phyloP scores from a whole-genome alignment of 1,140 invertebrate species.

The Harpegnathos saltator region DNA sequence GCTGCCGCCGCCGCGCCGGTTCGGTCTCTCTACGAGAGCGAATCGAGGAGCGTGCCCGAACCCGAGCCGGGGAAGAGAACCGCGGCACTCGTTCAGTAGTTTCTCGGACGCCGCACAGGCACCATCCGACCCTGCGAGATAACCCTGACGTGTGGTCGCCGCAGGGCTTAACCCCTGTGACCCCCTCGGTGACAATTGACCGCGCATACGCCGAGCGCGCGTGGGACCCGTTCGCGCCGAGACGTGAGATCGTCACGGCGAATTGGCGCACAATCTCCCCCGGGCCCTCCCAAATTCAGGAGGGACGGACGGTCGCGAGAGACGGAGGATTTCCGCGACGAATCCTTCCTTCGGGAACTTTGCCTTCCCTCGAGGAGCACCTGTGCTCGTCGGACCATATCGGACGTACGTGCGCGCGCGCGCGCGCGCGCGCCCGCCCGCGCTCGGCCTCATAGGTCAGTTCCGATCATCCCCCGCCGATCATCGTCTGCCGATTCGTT shows the following conservation, averaged over 20 bases:
- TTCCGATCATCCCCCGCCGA: not conserved
- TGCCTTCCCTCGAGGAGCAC: too few species aligned
- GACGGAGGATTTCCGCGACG: not conserved
- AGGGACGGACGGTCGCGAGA: conserved; percentile 33
- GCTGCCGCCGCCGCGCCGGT: conserved; percentile 63
- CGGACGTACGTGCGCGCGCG: too few species aligned
- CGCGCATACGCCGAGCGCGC: conserved; percentile 22
- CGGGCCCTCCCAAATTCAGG: conserved; percentile 50
- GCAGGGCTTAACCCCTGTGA: conserved; percentile 8
- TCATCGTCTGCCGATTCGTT: not conserved
- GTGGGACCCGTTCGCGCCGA: not conserved
- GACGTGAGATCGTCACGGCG: conserved; percentile 4
- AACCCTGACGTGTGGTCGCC: conserved; percentile 59
- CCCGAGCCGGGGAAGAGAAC: conserved; percentile 82
- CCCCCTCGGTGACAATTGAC: conserved; percentile 66
- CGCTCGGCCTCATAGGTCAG: not conserved
- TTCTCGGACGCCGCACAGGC: conserved; percentile 85
- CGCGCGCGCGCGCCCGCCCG: too few species aligned
- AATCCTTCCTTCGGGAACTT: too few species aligned
- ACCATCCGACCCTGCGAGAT: conserved; percentile 80
- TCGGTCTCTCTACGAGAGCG: conserved; percentile 79
- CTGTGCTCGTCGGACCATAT: too few species aligned
- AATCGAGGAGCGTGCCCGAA: conserved; percentile 79
- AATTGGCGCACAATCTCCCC: not conserved
- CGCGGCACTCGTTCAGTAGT: conserved; percentile 85